Base-by-base conservation (phyloP, 2,113 vertebrate genomes). In the Actenoides lindsayi region DNA sequence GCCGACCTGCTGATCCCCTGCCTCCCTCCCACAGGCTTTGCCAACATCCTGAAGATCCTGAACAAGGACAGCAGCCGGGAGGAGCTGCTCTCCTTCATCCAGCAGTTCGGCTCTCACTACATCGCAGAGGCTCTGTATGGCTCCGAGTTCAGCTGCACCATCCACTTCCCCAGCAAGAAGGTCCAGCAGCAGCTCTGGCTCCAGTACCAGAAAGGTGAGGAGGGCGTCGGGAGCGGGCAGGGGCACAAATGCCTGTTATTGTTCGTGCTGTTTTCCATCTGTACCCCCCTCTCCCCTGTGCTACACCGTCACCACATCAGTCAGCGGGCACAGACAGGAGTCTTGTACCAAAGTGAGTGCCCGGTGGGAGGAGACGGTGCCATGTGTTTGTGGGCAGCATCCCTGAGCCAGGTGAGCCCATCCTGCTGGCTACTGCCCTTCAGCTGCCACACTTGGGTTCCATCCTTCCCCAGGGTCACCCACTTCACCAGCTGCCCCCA, bases 121-220 rank as follows among this genome's bases (percentile, higher is more conserved):
- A 98, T 99, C 4, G 98, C 99, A 0, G 99, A 99, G 96, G 99
- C 99, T 1, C 98, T 99, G 24, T 99, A 99, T 0, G 99, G 99
- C 81, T 99, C 99, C 0, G 99, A 99, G 97, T 99, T 99, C 97
- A 99, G 98, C 97, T 99, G 99, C 97, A 98, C 98, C 97, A 99
- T 99, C 97, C 99, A 99, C 97, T 99, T 99, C 93, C 99, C 99
- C 96, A 99, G 99, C 98, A 99, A 99, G 98, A 99, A 99, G 97
- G 98, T 99, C 42, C 99, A 99, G 98, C 99, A 99, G 98, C 99
- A 99, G 97, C 99, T 99, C 70, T 99, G 99, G 99, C 98, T 99
- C 31, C 99, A 99, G 98, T 99, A 99, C 94, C 99, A 99, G 98
- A 99, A 99, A 99, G 99, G 99, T 99, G 98, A 98, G 98, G 50